phyloP scores from a whole-genome alignment of 2,797 vertebrate species.

The Craterocephalus amniculus region DNA sequence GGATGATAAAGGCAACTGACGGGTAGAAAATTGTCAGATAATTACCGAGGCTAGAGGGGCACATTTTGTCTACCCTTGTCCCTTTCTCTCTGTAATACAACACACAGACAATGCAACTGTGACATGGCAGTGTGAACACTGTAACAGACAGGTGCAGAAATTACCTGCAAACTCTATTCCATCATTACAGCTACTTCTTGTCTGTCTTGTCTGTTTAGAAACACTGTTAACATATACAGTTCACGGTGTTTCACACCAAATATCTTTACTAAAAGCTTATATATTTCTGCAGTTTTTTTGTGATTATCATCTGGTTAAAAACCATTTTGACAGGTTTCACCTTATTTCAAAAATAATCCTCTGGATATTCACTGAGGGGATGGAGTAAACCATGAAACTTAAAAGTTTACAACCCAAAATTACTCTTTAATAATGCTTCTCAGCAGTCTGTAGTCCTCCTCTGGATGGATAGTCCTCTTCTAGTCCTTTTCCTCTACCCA shows the following conservation, averaged over 20 bases:
- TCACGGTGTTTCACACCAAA: slow-evolving; percentile 15
- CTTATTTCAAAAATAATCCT: no score
- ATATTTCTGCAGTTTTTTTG: neutral
- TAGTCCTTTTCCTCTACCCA: no score
- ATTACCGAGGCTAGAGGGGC: slow-evolving; percentile 79
- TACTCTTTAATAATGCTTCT: no score
- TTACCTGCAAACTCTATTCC: slow-evolving; percentile 38
- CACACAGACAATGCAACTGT: slow-evolving; percentile 41
- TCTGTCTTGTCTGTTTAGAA: slow-evolving; percentile 36
- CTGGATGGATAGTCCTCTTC: no score
- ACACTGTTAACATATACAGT: slow-evolving; percentile 5
- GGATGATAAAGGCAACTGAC: slow-evolving; percentile 81
- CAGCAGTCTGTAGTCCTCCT: no score
- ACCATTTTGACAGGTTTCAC: no score
- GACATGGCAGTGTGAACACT: slow-evolving; percentile 41
- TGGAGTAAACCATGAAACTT: no score
- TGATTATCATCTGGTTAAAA: neutral
- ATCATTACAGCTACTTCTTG: slow-evolving; percentile 30
- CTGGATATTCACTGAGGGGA: no score
- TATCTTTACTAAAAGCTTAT: neutral
- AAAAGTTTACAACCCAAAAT: no score
- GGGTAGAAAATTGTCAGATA: slow-evolving; percentile 83
- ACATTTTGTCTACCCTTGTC: slow-evolving; percentile 69
- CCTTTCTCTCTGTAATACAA: slow-evolving; percentile 62
- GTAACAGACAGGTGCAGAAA: slow-evolving; percentile 55